Evolutionary conservation across 2,113 vertebrate genomes (phyloP).

Genomic region (Pangasianodon gigas): DNA sequence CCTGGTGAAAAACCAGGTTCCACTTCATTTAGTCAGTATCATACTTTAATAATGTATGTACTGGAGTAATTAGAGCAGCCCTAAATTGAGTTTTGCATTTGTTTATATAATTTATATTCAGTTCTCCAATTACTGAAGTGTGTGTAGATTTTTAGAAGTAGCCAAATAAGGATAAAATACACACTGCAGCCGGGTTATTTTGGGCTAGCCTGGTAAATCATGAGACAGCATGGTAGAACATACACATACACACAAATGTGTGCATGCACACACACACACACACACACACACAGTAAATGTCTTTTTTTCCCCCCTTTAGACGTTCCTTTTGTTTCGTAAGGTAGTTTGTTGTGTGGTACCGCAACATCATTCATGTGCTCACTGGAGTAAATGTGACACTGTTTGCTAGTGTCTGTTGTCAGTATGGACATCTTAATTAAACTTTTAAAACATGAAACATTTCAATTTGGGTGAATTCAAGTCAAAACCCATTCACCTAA

Average conservation of each 20-base stretch:
- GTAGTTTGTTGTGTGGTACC: neutral
- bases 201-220: neutral
- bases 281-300: neutral
- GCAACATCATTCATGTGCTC: neutral
- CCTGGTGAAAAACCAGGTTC: neutral
- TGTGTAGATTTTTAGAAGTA: neutral
- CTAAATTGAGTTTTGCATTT: neutral
- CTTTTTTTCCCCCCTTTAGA: neutral
- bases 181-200: neutral
- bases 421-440: neutral
- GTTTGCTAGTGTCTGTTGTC: neutral
- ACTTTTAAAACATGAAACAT: neutral
- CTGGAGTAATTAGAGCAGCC: neutral
- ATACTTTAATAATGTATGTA: neutral
- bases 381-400: neutral
- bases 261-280: neutral
- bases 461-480: neutral
- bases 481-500: neutral
- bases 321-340: neutral
- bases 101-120: neutral
- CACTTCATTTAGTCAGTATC: neutral
- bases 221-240: neutral
- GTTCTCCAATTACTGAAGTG: neutral
- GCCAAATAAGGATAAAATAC: constrained; percentile 9
- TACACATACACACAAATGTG: neutral